These are phyloP conservation scores for Peromyscus polionotus DNA, from an alignment of 2,113 vertebrate genomes.

Conservation along the genomic window DNA sequence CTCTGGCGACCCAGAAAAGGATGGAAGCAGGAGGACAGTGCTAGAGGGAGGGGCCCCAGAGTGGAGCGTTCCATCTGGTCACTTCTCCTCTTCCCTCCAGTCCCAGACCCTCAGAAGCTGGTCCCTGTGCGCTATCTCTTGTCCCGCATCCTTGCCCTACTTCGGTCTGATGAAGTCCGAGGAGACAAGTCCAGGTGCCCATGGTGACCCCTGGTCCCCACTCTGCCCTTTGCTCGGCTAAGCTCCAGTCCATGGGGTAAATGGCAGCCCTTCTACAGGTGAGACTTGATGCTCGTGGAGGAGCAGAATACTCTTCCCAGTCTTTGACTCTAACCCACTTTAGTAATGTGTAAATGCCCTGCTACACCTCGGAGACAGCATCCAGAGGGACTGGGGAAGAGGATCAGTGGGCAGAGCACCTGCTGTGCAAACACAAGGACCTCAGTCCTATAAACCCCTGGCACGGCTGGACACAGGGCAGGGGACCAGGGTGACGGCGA, in stretches of 20 bases:
- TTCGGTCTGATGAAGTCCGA: fast-evolving
- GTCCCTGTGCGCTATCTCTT: too few relatives aligned
- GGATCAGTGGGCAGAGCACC: too few relatives aligned
- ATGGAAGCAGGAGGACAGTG: not conserved
- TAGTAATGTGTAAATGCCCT: not conserved
- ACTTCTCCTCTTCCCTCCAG: not conserved
- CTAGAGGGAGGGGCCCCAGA: not conserved
- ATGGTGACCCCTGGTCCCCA: fast-evolving
- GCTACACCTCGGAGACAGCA: not conserved
- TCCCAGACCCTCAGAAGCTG: fast-evolving
- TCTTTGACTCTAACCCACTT: not conserved
- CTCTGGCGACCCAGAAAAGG: not conserved
- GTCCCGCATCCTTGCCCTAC: not conserved
- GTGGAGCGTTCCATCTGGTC: not conserved
- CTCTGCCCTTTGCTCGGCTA: not conserved
- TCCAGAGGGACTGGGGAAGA: not conserved
- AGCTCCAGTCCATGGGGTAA: not conserved
- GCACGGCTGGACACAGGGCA: not conserved
- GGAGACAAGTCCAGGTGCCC: not conserved
- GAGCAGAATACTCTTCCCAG: not conserved
- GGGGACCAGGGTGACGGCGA: not conserved
- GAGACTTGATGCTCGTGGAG: not conserved
- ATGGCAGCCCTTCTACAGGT: not conserved
- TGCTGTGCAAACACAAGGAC: not conserved
- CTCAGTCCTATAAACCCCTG: not conserved